phyloP scores from a whole-genome alignment of 2,888 invertebrate species.

The Lordiphosa fenestrarum region DNA sequence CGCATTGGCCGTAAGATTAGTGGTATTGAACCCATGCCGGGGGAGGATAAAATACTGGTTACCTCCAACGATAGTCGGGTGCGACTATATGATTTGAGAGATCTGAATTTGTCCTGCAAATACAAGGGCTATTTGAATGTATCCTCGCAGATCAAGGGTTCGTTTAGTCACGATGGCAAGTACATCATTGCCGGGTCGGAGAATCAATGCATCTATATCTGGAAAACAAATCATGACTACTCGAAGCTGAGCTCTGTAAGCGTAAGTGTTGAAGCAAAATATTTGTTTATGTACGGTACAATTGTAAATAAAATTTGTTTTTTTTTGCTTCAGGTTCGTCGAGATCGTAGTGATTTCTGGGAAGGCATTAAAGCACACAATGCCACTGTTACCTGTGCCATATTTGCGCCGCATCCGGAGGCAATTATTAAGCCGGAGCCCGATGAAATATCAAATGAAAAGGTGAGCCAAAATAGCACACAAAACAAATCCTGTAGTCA shows the following conservation, averaged over 20 bases:
- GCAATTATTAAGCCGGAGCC: constrained; percentile 89
- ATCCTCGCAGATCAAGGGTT: constrained; percentile 98
- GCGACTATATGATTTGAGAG: constrained; percentile 95
- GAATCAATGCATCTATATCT: constrained; percentile 98
- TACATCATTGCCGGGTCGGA: constrained; percentile 98
- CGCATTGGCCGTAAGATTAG: constrained; percentile 97
- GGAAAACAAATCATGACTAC: constrained; percentile 98
- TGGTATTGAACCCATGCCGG: constrained; percentile 97
- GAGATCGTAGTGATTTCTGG: constrained; percentile 98
- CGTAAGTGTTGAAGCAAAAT: not conserved
- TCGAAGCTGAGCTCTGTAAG: constrained; percentile 93
- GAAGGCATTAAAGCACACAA: constrained; percentile 97
- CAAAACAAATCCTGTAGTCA: too few species aligned
- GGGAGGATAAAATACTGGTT: constrained; percentile 96
- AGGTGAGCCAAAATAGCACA: constrained; percentile 48
- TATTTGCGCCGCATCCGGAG: constrained; percentile 98
- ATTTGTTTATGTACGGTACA: too few species aligned
- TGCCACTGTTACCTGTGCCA: constrained; percentile 97
- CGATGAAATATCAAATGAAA: constrained; percentile 78
- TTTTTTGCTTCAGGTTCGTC: constrained; percentile 82
- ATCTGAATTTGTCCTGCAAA: constrained; percentile 96
- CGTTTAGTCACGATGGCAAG: constrained; percentile 98
- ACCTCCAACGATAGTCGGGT: constrained; percentile 99
- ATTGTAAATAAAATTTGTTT: not conserved
- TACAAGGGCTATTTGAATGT: constrained; percentile 96